Percentiles rank a stretch among this genome's conserved stretches.
These are phyloP conservation scores for Rhea pennata DNA, from an alignment of 2,113 vertebrate genomes.

Conservation along the genomic window DNA sequence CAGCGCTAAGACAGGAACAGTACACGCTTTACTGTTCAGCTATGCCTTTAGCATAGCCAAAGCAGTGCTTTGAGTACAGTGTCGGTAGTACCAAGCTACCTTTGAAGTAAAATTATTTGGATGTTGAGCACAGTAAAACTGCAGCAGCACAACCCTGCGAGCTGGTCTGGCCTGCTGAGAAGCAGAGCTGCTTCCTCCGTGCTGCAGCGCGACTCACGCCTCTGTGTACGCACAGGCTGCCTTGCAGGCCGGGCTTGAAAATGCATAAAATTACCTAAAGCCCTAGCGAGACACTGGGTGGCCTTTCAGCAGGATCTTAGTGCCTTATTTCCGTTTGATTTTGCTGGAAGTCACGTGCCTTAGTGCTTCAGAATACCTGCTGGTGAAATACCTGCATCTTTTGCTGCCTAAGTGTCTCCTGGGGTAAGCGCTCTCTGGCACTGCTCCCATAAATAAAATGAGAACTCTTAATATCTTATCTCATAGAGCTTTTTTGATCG, in stretches of 20 bases:
- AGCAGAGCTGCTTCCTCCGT: background rate
- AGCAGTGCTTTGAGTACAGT: fast-evolving
- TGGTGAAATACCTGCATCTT: too few relatives aligned
- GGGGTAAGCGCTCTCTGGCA: background rate
- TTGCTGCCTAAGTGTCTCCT: too few relatives aligned
- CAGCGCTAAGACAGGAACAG: background rate
- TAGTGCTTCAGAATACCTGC: background rate
- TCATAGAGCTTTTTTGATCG: background rate
- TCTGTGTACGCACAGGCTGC: fast-evolving
- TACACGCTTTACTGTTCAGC: background rate
- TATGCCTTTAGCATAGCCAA: too few relatives aligned
- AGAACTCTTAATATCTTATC: background rate
- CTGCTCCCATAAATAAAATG: background rate
- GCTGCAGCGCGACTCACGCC: background rate
- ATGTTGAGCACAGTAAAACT: background rate
- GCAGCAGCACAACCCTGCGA: background rate
- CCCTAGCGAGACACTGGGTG: fast-evolving
- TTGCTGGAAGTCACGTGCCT: fast-evolving
- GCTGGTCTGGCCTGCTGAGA: background rate
- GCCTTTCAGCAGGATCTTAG: fast-evolving
- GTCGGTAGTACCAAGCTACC: background rate
- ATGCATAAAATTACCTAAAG: background rate
- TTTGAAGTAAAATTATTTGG: background rate
- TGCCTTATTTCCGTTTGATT: background rate
- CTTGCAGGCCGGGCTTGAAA: background rate